Base-by-base conservation (phyloP, 2,797 vertebrate genomes). In the Megalops cyprinoides region DNA sequence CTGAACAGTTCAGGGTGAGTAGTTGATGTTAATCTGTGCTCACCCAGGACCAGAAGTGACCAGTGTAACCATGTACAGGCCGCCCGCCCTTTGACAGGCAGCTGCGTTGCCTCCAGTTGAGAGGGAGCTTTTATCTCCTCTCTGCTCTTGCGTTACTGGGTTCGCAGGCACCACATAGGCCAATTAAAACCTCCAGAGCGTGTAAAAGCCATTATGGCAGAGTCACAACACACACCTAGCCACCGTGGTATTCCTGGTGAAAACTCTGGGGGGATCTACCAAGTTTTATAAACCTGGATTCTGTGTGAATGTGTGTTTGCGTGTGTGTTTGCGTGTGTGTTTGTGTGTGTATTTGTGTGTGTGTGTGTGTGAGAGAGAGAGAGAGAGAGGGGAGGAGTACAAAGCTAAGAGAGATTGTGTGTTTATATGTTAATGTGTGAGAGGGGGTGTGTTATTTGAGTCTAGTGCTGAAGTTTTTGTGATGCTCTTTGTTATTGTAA, bases 151-250 rank as follows among this genome's bases (percentile, higher is more conserved):
- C 31, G 31, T 42, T 8, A 15, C 58, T 65, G 20, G 28, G 37
- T 46, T 20, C 44, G 34, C 37, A 78, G 76, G 20, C 37, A 25
- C 23, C 44, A 44, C 25, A 20, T 18, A 34, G 12, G 49, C 77
- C 31, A 69, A 78, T 78, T 77, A 79, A 69, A 79, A n/a, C 12
- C 65, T 56, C 49, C 49, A 31, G 18, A 71, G 65, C 73, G 78
- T 79, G 48, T 56, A 79, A 74, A 79, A 73, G 34, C 34, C 48
- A 73, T 79, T 79, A 79, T 4, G 14, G 49, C 20, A 10, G 37
- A 39, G 28, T 79, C 78, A 28, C 73, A 44, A 73, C n/a, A 25
- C 31, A 25, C 60, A 25, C 67, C 48, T 53, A 34, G 67, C 18
- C 42, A 20, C 48, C 0, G 5, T 28, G 62, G 18, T 15, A 44